Conservation (phyloP, 2,113 vertebrate species). For the Ivindomyrus marchei region DNA sequence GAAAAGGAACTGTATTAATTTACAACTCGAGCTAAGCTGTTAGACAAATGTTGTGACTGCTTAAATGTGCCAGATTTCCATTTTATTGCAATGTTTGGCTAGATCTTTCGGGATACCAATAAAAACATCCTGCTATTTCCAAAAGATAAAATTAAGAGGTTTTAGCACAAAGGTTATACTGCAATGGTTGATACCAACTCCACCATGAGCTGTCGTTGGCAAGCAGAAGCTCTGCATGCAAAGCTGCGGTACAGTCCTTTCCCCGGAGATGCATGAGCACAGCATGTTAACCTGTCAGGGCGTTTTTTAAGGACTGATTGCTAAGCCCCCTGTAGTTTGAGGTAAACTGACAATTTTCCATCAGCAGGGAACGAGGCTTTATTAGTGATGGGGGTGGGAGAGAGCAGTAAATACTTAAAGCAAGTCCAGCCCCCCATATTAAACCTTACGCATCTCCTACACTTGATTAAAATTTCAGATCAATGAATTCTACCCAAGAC, state of each 20-base stretch:
- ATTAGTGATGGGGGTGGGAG: slow-evolving; percentile 61
- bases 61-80: not conserved
- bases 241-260: slow-evolving; percentile 69
- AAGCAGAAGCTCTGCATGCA: slow-evolving; percentile 74
- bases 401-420: slow-evolving; percentile 38
- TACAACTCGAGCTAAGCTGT: not conserved
- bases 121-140: not conserved
- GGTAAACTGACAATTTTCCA: slow-evolving; percentile 84
- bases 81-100: not conserved
- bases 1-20: not conserved
- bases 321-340: slow-evolving; percentile 72
- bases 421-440: not conserved
- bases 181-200: slow-evolving; percentile 68
- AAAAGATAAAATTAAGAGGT: not conserved
- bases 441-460: not conserved
- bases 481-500: not conserved
- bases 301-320: slow-evolving; percentile 82
- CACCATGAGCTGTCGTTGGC: slow-evolving; percentile 67
- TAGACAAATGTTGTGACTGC: not conserved
- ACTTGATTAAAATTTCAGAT: slow-evolving; percentile 13
- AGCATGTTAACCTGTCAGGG: slow-evolving; percentile 84
- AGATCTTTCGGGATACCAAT: not conserved
- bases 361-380: slow-evolving; percentile 80
- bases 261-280: slow-evolving; percentile 78
- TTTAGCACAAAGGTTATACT: slow-evolving; percentile 57